Base-by-base conservation (phyloP, 1,140 invertebrate genomes). In the Drosophila ercepeae region DNA sequence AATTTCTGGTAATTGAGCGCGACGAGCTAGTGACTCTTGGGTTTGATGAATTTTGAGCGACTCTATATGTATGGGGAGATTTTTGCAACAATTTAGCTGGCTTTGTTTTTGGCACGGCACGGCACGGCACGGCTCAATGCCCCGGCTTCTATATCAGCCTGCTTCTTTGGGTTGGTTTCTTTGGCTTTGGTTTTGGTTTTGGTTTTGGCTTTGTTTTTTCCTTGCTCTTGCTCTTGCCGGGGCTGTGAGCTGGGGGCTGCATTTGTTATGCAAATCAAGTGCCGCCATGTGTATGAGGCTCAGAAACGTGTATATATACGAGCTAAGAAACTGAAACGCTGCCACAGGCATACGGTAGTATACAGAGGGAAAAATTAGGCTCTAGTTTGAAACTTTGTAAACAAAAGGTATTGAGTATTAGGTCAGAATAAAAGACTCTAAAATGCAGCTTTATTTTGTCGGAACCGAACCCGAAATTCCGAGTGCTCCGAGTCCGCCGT, bases 181-280 rank as follows among this genome's bases (percentile, higher is more conserved):
- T n/a, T n/a, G n/a, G n/a, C 63, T 46, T 49, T 69, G 48, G 45
- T 41, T 53, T 27, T 57, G 63, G 53, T 34, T 45, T 39, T 51
- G 29, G 1, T 16, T 39, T 21, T 49, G 34, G 51, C 44, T 70
- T 41, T 39, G 14, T 13, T 39, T 39, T 39, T 39, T 14, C 11
- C 13, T 39, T 36, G 9, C 34, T 4, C n/a, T 42, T 19, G 39
- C 36, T n/a, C 2, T 4, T 50, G 55, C 34, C 39, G 67, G 27
- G 49, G 68, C 25, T 60, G 50, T 18, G 57, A 60, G 23, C 29
- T 39, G 70, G 67, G 51, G 52, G 79, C 58, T 76, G 81, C 81
- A 84, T 84, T 84, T 84, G 81, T 84, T 88, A 84, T 84, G 81
- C 81, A 84, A 84, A 84, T 84, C 82, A 84, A 88, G 81, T 84